Conservation (phyloP, 2,113 vertebrate genomes). For the Esox niger region DNA sequence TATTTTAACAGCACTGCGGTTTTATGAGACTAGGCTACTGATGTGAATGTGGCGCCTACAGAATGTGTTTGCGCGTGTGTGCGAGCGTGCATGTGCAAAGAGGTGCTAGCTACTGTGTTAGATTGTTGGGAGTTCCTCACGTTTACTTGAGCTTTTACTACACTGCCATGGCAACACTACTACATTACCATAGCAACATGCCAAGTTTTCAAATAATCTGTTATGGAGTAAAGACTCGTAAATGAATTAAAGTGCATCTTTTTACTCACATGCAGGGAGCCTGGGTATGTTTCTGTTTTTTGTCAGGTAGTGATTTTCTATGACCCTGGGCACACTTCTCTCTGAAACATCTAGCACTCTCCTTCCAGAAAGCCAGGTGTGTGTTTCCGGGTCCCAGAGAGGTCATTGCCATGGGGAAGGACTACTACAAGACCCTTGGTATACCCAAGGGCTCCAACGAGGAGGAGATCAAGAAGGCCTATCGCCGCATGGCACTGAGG, state of each 20-base stretch:
- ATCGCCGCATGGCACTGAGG: slow-evolving; percentile 94
- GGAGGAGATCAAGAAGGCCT: slow-evolving; percentile 98
- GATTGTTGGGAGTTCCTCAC: slow-evolving; percentile 59
- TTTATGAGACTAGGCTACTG: background rate
- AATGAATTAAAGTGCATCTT: too few relatives aligned
- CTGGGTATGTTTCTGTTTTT: too few relatives aligned
- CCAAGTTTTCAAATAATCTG: slow-evolving; percentile 11
- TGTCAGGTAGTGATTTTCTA: too few relatives aligned
- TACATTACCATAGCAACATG: slow-evolving; percentile 61
- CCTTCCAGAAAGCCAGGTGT: slow-evolving; percentile 42
- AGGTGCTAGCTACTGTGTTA: background rate
- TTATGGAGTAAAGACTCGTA: background rate
- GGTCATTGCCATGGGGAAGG: slow-evolving; percentile 87
- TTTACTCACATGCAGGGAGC: too few relatives aligned
- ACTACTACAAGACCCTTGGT: slow-evolving; percentile 96
- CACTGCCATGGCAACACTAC: slow-evolving; percentile 28
- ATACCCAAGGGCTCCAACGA: slow-evolving; percentile 89
- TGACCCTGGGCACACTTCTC: too few relatives aligned
- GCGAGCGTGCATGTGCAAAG: background rate
- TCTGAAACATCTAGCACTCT: background rate
- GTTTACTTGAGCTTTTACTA: slow-evolving; percentile 6
- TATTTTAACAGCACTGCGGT: slow-evolving; percentile 11
- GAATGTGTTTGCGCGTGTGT: background rate
- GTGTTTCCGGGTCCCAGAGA: slow-evolving; percentile 26
- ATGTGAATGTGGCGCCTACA: background rate